Evolutionary conservation across 1,140 invertebrate genomes (phyloP), one percentile per base, ranked within the genome.

Genomic region (Drepana arcuata): DNA sequence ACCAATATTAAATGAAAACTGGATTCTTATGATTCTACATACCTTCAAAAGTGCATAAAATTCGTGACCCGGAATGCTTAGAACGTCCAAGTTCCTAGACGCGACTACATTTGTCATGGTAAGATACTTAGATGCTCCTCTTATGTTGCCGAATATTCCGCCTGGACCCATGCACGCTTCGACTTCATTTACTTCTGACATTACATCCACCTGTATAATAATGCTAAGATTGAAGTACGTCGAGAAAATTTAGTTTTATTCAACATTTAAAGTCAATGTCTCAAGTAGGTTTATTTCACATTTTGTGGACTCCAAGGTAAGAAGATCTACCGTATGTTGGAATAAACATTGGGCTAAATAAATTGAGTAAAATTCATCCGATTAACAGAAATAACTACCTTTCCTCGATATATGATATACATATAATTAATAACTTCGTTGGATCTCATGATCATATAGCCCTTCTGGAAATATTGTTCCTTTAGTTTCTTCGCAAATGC

Each of bases 141-240:
- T 53, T 33, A 81, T 81, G 35, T 81, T 81, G 2, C 77, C 77
- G 16, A 81, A 81, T 48, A 81, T 81, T 6, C 73, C 77, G 7
- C 77, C 77, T 2, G 77, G 73, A 0, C 77, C 77, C 77, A 81
- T 81, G 37, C 77, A 81, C 0, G 71, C 68, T 40, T 78, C 73
- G 5, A 81, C 66, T 59, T 81, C 77, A 34, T 78, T 81, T 16
- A 42, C 50, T 30, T 70, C 67, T 9, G 64, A 65, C 14, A 73
- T 60, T 48, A 81, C 65, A 24, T 81, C 77, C 28, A 81, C 77
- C 77, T 81, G 37, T 18, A 10, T n/a, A n/a, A n/a, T n/a, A n/a
- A n/a, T n/a, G n/a, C n/a, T n/a, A n/a, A n/a, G n/a, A n/a, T n/a
- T n/a, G n/a, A n/a, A n/a, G n/a, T n/a, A n/a, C n/a, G n/a, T n/a